Percentiles rank a stretch among this genome's conserved stretches.
phyloP scores from a whole-genome alignment of 2,888 invertebrate species.

The Hofmannophila pseudospretella region DNA sequence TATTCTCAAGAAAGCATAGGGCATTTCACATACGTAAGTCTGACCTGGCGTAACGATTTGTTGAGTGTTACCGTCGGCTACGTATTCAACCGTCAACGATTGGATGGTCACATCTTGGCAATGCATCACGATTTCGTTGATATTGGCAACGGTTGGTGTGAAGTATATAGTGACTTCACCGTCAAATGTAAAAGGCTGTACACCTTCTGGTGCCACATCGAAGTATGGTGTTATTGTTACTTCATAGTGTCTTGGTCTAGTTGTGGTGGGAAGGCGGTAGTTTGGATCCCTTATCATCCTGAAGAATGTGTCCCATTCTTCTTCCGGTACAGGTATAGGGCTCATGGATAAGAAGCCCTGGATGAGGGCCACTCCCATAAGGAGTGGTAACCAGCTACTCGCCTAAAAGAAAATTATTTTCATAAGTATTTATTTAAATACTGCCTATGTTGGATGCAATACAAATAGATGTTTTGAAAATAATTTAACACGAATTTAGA shows the following conservation, averaged over 20 bases:
- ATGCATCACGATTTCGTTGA: conserved; percentile 52
- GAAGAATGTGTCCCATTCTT: conserved; percentile 52
- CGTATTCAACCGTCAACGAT: conserved; percentile 49
- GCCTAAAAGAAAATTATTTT: conserved; percentile 26
- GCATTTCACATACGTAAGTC: conserved; percentile 36
- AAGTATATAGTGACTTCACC: conserved; percentile 57
- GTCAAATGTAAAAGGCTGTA: conserved; percentile 50
- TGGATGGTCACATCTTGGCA: conserved; percentile 54
- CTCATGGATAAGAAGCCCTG: conserved; percentile 43
- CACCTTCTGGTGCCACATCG: conserved; percentile 25
- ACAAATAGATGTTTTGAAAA: too few species aligned
- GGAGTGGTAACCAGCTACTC: conserved; percentile 41
- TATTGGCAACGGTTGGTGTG: conserved; percentile 22
- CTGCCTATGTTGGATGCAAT: too few species aligned
- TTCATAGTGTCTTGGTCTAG: conserved; percentile 73
- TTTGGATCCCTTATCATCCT: conserved; percentile 36
- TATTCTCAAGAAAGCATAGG: conserved; percentile 47
- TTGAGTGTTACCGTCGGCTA: conserved; percentile 1
- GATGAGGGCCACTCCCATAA: conserved; percentile 41
- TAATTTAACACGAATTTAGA: too few species aligned
- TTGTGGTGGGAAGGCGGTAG: conserved; percentile 65
- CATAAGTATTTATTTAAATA: too few species aligned
- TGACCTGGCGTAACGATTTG: conserved; percentile 28
- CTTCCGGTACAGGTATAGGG: conserved; percentile 48
- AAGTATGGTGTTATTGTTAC: conserved; percentile 73